These are phyloP conservation scores for Masticophis lateralis DNA, from an alignment of 2,797 vertebrate species.

Conservation along the genomic window DNA sequence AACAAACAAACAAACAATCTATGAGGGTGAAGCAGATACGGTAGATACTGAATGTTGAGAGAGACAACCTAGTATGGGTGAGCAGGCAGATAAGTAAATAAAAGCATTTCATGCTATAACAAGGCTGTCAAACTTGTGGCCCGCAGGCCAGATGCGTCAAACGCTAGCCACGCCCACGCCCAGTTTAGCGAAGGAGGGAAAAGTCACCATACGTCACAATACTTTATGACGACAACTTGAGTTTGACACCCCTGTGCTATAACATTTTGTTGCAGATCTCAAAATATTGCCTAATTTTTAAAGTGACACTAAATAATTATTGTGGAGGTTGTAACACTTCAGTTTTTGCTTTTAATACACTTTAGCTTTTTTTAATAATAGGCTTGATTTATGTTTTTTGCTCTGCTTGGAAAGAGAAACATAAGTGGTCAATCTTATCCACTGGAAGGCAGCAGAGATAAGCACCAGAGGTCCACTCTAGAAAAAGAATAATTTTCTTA, in stretches of 20 bases:
- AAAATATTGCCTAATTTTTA: background rate
- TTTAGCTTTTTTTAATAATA: background rate
- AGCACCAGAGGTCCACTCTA: background rate
- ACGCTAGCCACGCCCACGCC: too few relatives aligned
- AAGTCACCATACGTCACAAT: too few relatives aligned
- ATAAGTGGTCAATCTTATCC: background rate
- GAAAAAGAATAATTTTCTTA: slow-evolving; percentile 31
- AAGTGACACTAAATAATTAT: background rate
- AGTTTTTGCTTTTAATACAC: slow-evolving; percentile 2
- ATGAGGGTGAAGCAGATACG: background rate
- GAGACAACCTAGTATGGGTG: background rate
- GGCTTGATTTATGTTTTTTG: slow-evolving; percentile 1
- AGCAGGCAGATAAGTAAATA: background rate
- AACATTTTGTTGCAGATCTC: background rate
- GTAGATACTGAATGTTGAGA: background rate
- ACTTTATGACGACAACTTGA: too few relatives aligned
- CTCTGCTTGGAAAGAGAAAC: background rate
- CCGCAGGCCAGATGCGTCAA: too few relatives aligned
- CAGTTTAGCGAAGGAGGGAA: too few relatives aligned
- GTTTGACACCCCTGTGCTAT: background rate
- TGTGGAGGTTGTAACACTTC: background rate
- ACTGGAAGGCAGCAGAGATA: slow-evolving; percentile 21
- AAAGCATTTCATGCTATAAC: background rate
- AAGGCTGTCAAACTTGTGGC: too few relatives aligned
- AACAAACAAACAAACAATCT: background rate